Evolutionary conservation across 2,113 vertebrate genomes (phyloP).

Genomic region (Ciconia boyciana): DNA sequence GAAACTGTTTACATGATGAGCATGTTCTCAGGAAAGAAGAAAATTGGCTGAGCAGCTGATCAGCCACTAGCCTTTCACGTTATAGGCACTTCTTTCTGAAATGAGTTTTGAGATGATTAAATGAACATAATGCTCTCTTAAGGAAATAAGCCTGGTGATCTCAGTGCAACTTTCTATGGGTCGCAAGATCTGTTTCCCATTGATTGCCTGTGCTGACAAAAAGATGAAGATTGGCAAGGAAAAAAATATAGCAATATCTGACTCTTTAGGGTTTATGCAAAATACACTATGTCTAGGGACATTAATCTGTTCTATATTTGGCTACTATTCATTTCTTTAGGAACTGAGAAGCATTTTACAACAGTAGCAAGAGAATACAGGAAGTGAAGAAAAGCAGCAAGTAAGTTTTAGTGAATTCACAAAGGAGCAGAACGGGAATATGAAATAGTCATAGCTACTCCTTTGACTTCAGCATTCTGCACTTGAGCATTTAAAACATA

Average conservation of each 20-base stretch:
- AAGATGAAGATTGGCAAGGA: not conserved
- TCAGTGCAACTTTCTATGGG: not conserved
- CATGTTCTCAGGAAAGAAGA: not conserved
- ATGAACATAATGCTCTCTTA: not conserved
- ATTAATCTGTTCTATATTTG: not conserved
- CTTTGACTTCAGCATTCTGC: not conserved
- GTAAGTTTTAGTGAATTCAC: not conserved
- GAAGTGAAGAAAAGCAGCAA: not conserved
- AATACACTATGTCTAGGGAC: not conserved
- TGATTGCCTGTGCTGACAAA: not conserved
- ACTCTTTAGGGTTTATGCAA: not conserved
- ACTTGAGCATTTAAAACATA: not conserved
- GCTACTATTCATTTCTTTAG: not conserved
- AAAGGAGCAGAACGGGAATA: not conserved
- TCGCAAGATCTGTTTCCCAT: not conserved
- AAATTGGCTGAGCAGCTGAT: not conserved
- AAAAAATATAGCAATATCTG: not conserved
- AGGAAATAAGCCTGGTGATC: not conserved
- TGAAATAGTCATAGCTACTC: not conserved
- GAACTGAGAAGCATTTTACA: not conserved
- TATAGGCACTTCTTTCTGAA: not conserved
- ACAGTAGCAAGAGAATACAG: not conserved
- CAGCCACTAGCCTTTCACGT: not conserved
- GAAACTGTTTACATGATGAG: not conserved
- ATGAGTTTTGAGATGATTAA: constrained; percentile 14